These are phyloP conservation scores for Melipona bicolor DNA, from an alignment of 2,888 invertebrate genomes.

Conservation along the genomic window DNA sequence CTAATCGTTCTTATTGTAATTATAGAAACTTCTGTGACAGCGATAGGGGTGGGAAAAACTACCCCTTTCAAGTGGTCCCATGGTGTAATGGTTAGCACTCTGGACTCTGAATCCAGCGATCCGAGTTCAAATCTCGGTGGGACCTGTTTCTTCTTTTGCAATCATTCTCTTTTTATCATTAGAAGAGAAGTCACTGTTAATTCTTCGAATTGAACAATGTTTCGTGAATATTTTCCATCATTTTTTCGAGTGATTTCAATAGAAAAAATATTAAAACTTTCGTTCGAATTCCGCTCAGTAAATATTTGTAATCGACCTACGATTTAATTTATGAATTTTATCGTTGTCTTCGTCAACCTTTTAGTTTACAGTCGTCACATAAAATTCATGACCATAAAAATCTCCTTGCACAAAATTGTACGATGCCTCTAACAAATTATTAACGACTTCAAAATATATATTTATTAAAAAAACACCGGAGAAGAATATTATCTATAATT, in stretches of 20 bases:
- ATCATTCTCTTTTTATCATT: neutral
- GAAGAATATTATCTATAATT: neutral
- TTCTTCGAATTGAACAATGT: neutral
- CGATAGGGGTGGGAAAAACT: conserved; percentile 41
- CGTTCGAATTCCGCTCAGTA: too few relatives aligned
- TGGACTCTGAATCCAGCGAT: conserved; percentile 92
- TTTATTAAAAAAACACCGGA: neutral
- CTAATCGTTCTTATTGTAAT: neutral
- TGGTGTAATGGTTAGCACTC: conserved; percentile 88
- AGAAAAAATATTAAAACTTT: too few relatives aligned
- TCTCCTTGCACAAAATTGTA: too few relatives aligned
- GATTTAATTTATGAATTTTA: neutral
- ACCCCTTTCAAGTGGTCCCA: conserved; percentile 85
- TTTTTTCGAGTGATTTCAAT: too few relatives aligned
- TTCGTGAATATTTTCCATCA: neutral
- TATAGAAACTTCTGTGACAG: accelerated
- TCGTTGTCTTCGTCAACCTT: neutral
- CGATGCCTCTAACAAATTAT: neutral
- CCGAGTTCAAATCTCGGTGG: conserved; percentile 92
- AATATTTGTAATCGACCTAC: neutral
- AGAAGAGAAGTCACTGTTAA: neutral
- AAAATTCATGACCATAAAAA: neutral
- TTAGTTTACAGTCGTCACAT: neutral
- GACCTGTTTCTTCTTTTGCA: conserved; percentile 82
- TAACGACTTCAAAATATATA: neutral